A percentile compares a stretch with the other conserved stretches of the same genome.
phyloP scores from a whole-genome alignment of 37 sponge, comb jelly and placozoan genomes.

The Amphimedon queenslandica region DNA sequence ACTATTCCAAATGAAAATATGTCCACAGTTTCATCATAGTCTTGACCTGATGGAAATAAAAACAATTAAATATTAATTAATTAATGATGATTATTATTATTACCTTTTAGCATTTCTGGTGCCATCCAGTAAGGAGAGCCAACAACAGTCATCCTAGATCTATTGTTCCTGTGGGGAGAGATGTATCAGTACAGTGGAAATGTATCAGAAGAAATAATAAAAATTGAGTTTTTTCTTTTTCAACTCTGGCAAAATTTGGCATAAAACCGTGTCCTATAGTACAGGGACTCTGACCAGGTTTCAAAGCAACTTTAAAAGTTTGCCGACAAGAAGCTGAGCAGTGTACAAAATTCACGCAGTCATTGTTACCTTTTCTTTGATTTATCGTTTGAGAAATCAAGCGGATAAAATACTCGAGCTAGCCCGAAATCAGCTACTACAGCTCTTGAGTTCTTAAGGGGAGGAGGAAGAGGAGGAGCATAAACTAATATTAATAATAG shows the following conservation, averaged over 20 bases:
- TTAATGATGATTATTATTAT: not conserved
- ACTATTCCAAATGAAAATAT: conserved; percentile 90
- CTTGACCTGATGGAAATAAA: conserved; percentile 14
- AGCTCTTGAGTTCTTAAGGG: conserved; percentile 63
- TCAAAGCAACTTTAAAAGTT: no score
- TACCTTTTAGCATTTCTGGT: conserved; percentile 89
- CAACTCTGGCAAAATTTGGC: no score
- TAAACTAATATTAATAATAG: not conserved
- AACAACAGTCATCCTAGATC: conserved; percentile 84
- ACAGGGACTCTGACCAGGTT: no score
- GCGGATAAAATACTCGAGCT: conserved; percentile 77
- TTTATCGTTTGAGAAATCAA: not conserved
- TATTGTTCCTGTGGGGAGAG: no score
- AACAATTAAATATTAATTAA: not conserved
- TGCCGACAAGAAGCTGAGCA: no score
- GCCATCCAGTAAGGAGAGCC: conserved; percentile 95
- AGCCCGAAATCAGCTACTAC: conserved; percentile 95
- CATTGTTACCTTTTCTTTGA: no score
- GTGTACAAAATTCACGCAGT: no score
- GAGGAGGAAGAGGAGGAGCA: not conserved
- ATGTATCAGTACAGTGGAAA: no score
- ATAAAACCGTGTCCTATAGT: no score
- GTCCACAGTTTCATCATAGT: conserved; percentile 85
- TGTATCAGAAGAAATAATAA: no score
- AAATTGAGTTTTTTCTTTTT: no score